These are phyloP conservation scores for Selenia dentaria DNA, from an alignment of 2,888 invertebrate genomes.

Conservation along the genomic window DNA sequence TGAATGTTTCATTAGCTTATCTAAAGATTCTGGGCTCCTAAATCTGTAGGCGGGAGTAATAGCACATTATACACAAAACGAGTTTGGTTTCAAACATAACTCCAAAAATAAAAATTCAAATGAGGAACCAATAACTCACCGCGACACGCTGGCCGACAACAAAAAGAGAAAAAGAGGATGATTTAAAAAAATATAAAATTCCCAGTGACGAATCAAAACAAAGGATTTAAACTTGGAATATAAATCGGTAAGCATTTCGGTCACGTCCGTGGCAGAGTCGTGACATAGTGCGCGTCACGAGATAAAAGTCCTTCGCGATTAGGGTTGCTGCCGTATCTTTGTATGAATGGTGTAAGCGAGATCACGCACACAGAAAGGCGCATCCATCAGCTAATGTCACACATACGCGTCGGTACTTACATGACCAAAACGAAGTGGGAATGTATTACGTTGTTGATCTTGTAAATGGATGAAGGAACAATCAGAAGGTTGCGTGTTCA, in stretches of 20 bases:
- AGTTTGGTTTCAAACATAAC: constrained; percentile 17
- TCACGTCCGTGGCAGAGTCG: constrained; percentile 74
- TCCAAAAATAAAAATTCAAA: constrained; percentile 24
- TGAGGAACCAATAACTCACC: constrained; percentile 22
- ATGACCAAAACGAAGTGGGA: too few species aligned
- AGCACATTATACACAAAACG: constrained; percentile 12
- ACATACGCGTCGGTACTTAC: too few species aligned
- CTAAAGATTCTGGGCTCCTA: not conserved
- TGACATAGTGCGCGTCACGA: constrained; percentile 78
- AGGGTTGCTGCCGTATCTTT: constrained; percentile 18
- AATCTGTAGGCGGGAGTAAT: constrained; percentile 3
- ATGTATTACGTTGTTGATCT: too few species aligned
- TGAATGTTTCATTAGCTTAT: not conserved
- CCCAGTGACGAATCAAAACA: constrained; percentile 53
- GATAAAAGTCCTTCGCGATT: constrained; percentile 65
- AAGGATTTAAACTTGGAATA: constrained; percentile 52
- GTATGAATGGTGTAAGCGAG: constrained; percentile 2
- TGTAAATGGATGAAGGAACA: too few species aligned
- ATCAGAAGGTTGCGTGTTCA: constrained; percentile 99
- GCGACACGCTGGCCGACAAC: constrained; percentile 18
- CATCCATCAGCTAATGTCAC: too few species aligned
- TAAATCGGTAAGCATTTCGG: constrained; percentile 73
- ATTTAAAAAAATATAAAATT: constrained; percentile 32
- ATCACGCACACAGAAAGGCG: too few species aligned
- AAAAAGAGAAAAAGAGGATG: constrained; percentile 14